A percentile compares a stretch with the other conserved stretches of the same genome.
Evolutionary conservation across 2,797 vertebrate genomes (phyloP).

Genomic region (Brachymystax lenok): DNA sequence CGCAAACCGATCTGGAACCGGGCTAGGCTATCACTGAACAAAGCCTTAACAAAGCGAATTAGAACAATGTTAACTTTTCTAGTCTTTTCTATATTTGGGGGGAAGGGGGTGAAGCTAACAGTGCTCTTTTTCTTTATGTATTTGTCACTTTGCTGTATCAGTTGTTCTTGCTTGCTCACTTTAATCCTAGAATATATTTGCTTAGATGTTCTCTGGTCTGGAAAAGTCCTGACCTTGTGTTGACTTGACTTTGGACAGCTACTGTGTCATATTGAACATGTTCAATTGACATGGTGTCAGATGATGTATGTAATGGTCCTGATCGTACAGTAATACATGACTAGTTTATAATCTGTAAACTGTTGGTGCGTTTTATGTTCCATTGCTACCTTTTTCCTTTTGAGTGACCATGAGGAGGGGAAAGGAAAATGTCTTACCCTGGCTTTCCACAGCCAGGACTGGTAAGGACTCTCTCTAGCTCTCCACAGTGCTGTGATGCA

Average conservation of each 20-base stretch:
- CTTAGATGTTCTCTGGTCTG: not conserved
- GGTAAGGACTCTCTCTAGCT: not conserved
- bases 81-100: not conserved
- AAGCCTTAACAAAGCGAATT: not conserved
- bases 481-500: conserved; percentile 15
- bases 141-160: no score
- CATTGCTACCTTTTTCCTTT: not conserved
- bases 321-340: not conserved
- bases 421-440: not conserved
- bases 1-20: not conserved
- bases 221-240: not conserved
- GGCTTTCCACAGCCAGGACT: not conserved
- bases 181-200: not conserved
- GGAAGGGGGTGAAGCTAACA: no score
- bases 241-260: not conserved
- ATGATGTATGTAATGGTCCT: not conserved
- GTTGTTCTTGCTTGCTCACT: not conserved
- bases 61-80: not conserved
- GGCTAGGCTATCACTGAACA: not conserved
- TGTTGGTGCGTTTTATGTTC: not conserved
- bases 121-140: no score
- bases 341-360: not conserved
- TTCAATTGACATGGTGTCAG: not conserved
- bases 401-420: not conserved
- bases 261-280: not conserved